These are phyloP conservation scores for Hermaeophaga mercurialis DNA, from an alignment of 2,888 invertebrate genomes.

Conservation along the genomic window DNA sequence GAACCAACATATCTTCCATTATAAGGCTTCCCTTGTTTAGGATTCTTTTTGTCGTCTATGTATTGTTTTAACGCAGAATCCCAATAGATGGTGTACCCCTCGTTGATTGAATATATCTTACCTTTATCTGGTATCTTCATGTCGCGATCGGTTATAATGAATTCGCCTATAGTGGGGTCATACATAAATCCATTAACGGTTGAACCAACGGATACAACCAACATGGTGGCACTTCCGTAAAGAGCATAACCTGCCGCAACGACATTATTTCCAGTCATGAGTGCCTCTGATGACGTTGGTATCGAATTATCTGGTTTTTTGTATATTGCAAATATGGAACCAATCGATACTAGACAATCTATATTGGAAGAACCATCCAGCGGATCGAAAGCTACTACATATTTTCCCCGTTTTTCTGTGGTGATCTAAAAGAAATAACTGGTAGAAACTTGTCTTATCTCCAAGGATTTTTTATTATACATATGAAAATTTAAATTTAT, in stretches of 20 bases:
- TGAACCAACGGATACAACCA: constrained; percentile 77
- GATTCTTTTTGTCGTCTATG: constrained; percentile 85
- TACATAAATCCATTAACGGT: constrained; percentile 69
- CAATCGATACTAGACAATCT: constrained; percentile 96
- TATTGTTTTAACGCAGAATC: constrained; percentile 76
- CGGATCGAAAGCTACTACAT: constrained; percentile 97
- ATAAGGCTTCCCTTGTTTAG: constrained; percentile 86
- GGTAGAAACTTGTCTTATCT: background rate
- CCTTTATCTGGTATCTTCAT: constrained; percentile 85
- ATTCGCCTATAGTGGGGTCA: constrained; percentile 80
- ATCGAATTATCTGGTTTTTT: constrained; percentile 56
- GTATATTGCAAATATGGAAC: constrained; percentile 96
- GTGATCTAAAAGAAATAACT: constrained; percentile 67
- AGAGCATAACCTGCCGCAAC: constrained; percentile 96
- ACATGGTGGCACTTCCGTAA: constrained; percentile 95
- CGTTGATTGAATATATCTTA: constrained; percentile 85
- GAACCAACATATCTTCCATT: constrained; percentile 97
- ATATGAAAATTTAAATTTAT: no score
- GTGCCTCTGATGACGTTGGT: constrained; percentile 73
- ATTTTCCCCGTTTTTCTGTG: constrained; percentile 88
- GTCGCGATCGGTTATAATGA: constrained; percentile 83
- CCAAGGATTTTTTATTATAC: no score
- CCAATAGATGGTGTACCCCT: constrained; percentile 75
- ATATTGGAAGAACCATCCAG: constrained; percentile 98
- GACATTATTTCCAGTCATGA: constrained; percentile 83